Evolutionary conservation across 2,888 invertebrate species (phyloP).

Genomic region (Parnassius glacialis): DNA sequence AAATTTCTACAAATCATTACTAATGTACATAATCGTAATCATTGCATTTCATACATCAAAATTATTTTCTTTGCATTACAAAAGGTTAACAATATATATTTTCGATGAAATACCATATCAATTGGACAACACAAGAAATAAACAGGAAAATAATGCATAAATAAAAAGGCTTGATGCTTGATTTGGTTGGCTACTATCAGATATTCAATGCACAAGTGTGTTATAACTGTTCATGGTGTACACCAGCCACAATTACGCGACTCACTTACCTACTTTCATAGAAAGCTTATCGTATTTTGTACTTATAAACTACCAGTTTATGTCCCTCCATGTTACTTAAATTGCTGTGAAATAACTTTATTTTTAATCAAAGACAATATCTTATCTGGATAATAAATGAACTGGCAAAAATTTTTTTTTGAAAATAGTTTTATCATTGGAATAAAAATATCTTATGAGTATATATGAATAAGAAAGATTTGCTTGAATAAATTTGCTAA

Average conservation of each 20-base stretch:
- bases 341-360: background rate
- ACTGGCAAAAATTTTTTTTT: no score
- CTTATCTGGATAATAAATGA: no score
- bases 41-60: no score
- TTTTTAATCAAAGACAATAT: no score
- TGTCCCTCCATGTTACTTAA: slow-evolving; percentile 1
- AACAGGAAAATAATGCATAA: slow-evolving; percentile 13
- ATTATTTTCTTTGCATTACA: no score
- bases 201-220: slow-evolving; percentile 10
- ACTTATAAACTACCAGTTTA: slow-evolving; percentile 4
- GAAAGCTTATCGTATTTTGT: slow-evolving; percentile 13
- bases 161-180: background rate
- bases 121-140: background rate
- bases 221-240: slow-evolving; percentile 18
- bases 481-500: no score
- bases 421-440: no score
- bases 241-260: slow-evolving; percentile 15
- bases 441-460: no score
- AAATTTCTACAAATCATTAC: no score
- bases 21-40: no score
- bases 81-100: no score
- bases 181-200: slow-evolving; percentile 5
- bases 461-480: background rate
- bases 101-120: background rate
- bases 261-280: slow-evolving; percentile 22